Conservation (phyloP, 2,113 vertebrate genomes). For the Heliornis fulica region DNA sequence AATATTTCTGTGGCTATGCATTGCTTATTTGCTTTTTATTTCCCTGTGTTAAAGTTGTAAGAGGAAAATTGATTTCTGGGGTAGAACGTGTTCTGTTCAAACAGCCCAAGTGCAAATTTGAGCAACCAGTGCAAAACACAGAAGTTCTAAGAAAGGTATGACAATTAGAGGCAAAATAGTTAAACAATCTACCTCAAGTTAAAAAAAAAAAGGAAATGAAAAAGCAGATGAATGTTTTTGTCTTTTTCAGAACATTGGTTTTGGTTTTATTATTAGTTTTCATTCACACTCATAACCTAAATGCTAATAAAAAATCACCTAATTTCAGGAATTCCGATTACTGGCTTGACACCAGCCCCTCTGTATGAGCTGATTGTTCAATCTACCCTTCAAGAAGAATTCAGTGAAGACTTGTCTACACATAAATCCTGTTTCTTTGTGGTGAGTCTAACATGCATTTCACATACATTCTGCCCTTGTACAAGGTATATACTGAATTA, state of each 20-base stretch:
- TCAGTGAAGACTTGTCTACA: background rate
- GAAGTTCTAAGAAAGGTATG: background rate
- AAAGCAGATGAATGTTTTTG: background rate
- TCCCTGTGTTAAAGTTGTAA: background rate
- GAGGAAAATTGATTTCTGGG: background rate
- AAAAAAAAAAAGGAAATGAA: background rate
- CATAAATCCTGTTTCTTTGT: slow-evolving; percentile 31
- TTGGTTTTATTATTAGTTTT: background rate
- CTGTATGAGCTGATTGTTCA: slow-evolving; percentile 54
- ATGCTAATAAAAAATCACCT: background rate
- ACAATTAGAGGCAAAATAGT: background rate
- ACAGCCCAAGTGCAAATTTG: background rate
- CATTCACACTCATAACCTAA: background rate
- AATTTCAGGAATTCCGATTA: slow-evolving; percentile 57
- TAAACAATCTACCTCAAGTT: background rate
- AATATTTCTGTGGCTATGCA: background rate
- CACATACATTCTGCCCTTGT: background rate
- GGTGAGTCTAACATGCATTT: slow-evolving; percentile 20
- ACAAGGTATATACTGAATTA: background rate
- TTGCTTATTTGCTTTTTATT: background rate
- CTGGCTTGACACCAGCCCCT: background rate
- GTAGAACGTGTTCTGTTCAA: background rate
- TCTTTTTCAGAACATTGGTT: background rate
- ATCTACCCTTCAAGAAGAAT: background rate
- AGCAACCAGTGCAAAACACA: background rate